A percentile compares a stretch with the other conserved stretches of the same genome.
phyloP scores from a whole-genome alignment of 2,113 vertebrate species.

The Athene cunicularia region DNA sequence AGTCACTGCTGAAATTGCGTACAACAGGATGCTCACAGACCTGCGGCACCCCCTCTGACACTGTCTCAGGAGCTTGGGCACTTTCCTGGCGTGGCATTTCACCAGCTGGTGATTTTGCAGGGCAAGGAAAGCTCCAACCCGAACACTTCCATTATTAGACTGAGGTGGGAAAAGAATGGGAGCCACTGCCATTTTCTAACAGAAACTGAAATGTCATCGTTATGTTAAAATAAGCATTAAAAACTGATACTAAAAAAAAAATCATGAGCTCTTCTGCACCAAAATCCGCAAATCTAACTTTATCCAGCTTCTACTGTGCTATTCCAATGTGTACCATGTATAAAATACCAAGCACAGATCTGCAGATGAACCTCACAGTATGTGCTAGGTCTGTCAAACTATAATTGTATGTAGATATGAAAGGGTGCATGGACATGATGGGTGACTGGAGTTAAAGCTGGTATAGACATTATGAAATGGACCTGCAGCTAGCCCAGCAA shows the following conservation, averaged over 20 bases:
- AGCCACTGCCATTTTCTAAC: neutral
- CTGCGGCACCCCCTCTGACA: neutral
- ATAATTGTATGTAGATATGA: neutral
- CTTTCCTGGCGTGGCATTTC: neutral
- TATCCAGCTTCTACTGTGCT: neutral
- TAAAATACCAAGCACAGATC: neutral
- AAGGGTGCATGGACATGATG: neutral
- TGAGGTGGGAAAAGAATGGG: neutral
- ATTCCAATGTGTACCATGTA: neutral
- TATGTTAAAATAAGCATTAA: neutral
- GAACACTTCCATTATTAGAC: neutral
- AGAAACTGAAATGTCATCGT: neutral
- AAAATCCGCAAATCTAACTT: neutral
- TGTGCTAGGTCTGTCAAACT: neutral
- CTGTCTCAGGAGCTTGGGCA: neutral
- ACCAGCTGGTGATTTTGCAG: neutral
- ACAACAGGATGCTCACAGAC: neutral
- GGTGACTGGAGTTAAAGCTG: neutral
- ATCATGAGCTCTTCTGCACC: neutral
- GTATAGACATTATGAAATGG: neutral
- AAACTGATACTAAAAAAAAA: neutral
- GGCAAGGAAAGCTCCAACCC: neutral
- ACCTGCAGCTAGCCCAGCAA: neutral
- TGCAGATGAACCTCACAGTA: neutral
- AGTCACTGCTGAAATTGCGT: neutral